phyloP scores from a whole-genome alignment of 2,888 invertebrate species.

The Tipula helvola region DNA sequence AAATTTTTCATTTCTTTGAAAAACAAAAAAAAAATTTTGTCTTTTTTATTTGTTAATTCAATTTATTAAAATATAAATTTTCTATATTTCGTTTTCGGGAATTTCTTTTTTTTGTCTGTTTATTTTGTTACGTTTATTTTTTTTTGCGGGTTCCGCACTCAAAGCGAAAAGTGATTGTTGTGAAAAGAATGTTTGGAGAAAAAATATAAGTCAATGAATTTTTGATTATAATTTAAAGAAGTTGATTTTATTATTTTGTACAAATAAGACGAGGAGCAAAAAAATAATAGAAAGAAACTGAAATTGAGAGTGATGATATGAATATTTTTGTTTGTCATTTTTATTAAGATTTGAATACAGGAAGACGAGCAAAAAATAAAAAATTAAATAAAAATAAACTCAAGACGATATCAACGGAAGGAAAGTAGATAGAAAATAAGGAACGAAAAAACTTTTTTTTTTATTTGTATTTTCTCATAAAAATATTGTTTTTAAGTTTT shows the following conservation, averaged over 20 bases:
- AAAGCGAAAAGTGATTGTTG: neutral
- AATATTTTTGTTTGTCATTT: neutral
- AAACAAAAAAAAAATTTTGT: neutral
- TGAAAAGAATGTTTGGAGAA: neutral
- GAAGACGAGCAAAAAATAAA: neutral
- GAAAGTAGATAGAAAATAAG: neutral
- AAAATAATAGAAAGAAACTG: neutral
- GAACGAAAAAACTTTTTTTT: neutral
- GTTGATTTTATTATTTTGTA: neutral
- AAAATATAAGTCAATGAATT: conserved; percentile 8
- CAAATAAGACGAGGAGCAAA: neutral
- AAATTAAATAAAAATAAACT: neutral
- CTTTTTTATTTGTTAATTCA: conserved; percentile 6
- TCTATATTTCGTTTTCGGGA: neutral
- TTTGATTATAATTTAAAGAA: conserved; percentile 5
- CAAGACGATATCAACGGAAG: neutral
- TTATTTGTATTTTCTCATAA: neutral
- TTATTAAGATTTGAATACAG: neutral
- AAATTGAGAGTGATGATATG: conserved; percentile 4
- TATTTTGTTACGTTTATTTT: neutral
- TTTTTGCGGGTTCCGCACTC: neutral
- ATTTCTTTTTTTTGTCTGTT: neutral
- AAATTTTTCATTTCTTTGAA: neutral
- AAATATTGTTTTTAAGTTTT: neutral
- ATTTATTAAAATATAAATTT: neutral